Base-by-base conservation (phyloP, 30 jellyfish, hydroid and myxozoan species). In the Aurelia sp. region DNA sequence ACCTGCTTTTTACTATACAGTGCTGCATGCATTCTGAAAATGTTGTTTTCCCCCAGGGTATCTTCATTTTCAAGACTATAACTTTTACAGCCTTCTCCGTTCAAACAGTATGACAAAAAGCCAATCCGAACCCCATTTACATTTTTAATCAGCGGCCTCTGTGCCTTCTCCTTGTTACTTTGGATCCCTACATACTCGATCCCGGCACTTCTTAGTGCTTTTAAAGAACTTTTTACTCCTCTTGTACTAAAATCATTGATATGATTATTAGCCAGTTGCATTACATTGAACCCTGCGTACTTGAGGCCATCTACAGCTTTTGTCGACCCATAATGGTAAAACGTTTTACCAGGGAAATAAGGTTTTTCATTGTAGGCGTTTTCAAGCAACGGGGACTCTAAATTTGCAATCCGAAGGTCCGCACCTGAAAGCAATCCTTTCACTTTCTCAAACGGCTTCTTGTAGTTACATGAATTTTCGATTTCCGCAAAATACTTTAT, bases 61-160 rank as follows among this genome's bases (percentile, higher is more conserved):
- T 27, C 33, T 27, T 27, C 33, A 27, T 27, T 27, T 0, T 27
- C 1, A 27, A 27, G 33, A 27, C 33, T 27, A 27, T 27, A 27
- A 27, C 33, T 27, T 58, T 48, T 55, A 58, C 87, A 76, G 8
- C 95, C 96, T 38, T 78, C 87, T n/a, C 53, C 67, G 73, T 82
- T 86, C 12, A 77, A 71, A 41, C 97, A 90, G 64, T 90, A 90
- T 11, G 91, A 80, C 13, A 90, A 82, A 63, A 90, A 74, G 4
- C 95, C 97, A 35, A 90, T 71, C 19, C 55, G 76, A 16, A 90
- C 35, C 8, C 97, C 96, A 18, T 90, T 90, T 19, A 82, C 76
- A 20, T 31, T 87, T 72, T 82, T 90, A 13, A 90, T 77, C 51
- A 90, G 67, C n/a, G 97, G 96, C 27, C 21, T 65, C 80, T 80